Conservation (phyloP, 2,888 invertebrate species). For the Nemurella pictetii region DNA sequence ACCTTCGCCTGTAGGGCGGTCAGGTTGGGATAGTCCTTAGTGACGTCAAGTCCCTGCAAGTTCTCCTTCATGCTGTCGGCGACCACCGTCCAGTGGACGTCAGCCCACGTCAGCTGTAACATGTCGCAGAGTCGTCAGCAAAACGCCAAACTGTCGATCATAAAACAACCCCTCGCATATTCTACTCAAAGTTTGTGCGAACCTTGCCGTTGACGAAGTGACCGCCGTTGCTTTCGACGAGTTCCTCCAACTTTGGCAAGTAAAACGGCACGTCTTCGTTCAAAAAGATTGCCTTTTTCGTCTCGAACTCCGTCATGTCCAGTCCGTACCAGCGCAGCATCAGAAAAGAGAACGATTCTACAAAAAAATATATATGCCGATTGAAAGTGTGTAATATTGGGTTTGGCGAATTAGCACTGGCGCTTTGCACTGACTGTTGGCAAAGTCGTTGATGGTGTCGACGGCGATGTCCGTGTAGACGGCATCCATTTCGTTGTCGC, state of each 20-base stretch:
- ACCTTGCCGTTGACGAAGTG: slow-evolving; percentile 38
- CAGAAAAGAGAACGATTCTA: background rate
- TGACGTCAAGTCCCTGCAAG: slow-evolving; percentile 57
- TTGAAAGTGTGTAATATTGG: background rate
- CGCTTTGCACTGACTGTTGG: background rate
- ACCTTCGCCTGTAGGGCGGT: slow-evolving; percentile 60
- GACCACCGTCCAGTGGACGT: slow-evolving; percentile 62
- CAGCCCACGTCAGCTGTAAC: slow-evolving; percentile 66
- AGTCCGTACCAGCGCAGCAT: background rate
- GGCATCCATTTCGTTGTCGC: slow-evolving; percentile 61
- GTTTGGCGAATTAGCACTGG: no score
- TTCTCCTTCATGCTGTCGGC: slow-evolving; percentile 63
- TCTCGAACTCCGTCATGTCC: background rate
- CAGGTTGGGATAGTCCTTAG: slow-evolving; percentile 60
- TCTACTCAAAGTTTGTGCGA: background rate
- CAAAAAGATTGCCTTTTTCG: background rate
- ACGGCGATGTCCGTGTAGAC: slow-evolving; percentile 65
- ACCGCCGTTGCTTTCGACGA: slow-evolving; percentile 40
- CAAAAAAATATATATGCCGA: background rate
- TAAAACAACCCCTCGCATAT: background rate
- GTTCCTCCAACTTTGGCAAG: slow-evolving; percentile 38
- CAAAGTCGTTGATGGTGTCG: slow-evolving; percentile 52
- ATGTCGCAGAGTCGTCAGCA: slow-evolving; percentile 11
- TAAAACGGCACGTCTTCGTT: background rate
- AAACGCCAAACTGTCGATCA: background rate